Conservation (phyloP, 2,113 vertebrate genomes). For the Aix galericulata region DNA sequence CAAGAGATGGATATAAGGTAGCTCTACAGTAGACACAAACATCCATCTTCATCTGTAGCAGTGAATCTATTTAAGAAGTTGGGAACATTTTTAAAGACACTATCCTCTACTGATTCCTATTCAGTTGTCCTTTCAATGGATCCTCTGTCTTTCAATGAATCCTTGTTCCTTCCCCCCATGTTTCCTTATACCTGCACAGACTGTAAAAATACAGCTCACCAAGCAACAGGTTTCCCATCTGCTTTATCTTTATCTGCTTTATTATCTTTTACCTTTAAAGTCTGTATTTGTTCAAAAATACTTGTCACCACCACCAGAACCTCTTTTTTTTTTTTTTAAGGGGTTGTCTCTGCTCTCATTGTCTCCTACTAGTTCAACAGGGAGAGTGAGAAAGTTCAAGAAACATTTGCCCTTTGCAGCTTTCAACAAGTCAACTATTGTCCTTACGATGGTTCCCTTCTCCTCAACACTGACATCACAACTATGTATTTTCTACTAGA, state of each 20-base stretch:
- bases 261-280: neutral
- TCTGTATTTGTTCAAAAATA: neutral
- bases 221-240: neutral
- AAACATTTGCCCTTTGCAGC: neutral
- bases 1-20: neutral
- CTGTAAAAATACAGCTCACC: neutral
- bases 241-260: neutral
- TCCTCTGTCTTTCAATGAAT: neutral
- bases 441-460: neutral
- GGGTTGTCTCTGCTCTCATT: neutral
- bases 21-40: neutral
- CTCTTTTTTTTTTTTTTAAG: neutral
- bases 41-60: neutral
- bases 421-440: neutral
- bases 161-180: neutral
- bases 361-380: no score
- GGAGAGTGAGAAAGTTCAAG: neutral
- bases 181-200: neutral
- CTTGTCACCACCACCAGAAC: neutral
- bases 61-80: neutral
- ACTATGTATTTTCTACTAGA: neutral
- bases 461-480: neutral
- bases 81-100: neutral
- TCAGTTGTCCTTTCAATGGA: neutral
- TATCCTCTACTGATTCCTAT: neutral